Evolutionary conservation across 2,797 vertebrate species (phyloP).

Genomic region (Silurus aristotelis): DNA sequence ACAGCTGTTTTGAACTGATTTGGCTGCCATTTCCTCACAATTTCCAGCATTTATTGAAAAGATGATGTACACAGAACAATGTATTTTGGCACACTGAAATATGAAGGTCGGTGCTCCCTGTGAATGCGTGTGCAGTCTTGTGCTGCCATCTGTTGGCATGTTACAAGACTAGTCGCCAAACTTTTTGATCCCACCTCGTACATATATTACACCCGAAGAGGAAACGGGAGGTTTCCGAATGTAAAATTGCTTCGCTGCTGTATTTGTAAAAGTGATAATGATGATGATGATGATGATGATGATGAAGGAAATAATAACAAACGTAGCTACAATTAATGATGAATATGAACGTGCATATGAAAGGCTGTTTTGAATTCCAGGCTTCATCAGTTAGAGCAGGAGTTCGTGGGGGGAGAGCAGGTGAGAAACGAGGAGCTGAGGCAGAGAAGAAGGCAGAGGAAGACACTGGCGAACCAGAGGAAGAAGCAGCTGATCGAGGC

Average conservation of each 20-base stretch:
- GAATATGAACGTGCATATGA: neutral
- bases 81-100: too few species aligned
- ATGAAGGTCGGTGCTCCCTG: too few species aligned
- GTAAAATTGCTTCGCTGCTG: neutral
- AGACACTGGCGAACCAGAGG: slow-evolving; percentile 78
- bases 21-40: too few species aligned
- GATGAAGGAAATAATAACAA: neutral
- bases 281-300: neutral
- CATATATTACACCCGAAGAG: too few species aligned
- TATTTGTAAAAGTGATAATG: neutral
- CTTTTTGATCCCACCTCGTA: too few species aligned
- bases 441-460: slow-evolving; percentile 75
- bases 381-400: slow-evolving; percentile 85
- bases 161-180: too few species aligned
- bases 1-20: too few species aligned
- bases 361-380: slow-evolving; percentile 62
- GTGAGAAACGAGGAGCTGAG: slow-evolving; percentile 84
- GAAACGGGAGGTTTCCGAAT: too few species aligned
- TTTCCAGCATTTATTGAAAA: too few species aligned
- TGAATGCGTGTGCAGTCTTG: too few species aligned
- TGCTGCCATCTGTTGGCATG: too few species aligned
- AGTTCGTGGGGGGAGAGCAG: slow-evolving; percentile 86
- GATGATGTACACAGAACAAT: too few species aligned
- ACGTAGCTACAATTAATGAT: neutral
- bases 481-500: slow-evolving; percentile 78